Evolutionary conservation across 2,888 invertebrate genomes (phyloP).

Genomic region (Catocala fraxini): DNA sequence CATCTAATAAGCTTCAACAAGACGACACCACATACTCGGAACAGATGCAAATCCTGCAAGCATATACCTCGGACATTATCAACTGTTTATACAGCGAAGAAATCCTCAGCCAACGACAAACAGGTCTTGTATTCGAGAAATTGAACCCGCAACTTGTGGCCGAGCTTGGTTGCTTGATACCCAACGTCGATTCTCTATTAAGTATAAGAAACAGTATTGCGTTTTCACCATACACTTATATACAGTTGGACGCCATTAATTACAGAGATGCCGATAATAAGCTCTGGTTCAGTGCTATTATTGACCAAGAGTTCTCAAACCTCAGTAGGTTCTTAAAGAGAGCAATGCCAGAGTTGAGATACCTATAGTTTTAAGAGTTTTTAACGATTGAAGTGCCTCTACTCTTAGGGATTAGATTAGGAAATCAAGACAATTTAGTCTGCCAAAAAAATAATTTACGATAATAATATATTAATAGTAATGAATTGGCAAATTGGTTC

Average conservation of each 20-base stretch:
- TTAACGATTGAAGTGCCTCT: slow-evolving; percentile 5
- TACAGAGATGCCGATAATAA: slow-evolving; percentile 62
- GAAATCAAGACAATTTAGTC: background rate
- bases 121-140: slow-evolving; percentile 68
- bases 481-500: no score
- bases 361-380: slow-evolving; percentile 27
- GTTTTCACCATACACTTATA: slow-evolving; percentile 71
- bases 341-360: slow-evolving; percentile 60
- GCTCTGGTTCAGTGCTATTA: slow-evolving; percentile 62
- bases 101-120: slow-evolving; percentile 56
- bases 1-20: slow-evolving; percentile 51
- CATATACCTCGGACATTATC: slow-evolving; percentile 70
- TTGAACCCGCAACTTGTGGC: slow-evolving; percentile 67
- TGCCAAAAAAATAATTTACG: no score
- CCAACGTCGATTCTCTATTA: slow-evolving; percentile 66
- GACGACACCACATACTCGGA: slow-evolving; percentile 46
- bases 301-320: slow-evolving; percentile 62
- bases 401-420: background rate
- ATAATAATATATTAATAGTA: no score
- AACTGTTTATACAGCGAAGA: slow-evolving; percentile 73
- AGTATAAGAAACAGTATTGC: slow-evolving; percentile 76
- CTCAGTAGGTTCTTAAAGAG: slow-evolving; percentile 65
- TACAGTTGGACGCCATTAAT: slow-evolving; percentile 55
- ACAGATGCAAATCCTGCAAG: slow-evolving; percentile 60
- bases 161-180: slow-evolving; percentile 64